Base-by-base conservation (phyloP, 2,888 invertebrate genomes). In the Adela reaumurella region DNA sequence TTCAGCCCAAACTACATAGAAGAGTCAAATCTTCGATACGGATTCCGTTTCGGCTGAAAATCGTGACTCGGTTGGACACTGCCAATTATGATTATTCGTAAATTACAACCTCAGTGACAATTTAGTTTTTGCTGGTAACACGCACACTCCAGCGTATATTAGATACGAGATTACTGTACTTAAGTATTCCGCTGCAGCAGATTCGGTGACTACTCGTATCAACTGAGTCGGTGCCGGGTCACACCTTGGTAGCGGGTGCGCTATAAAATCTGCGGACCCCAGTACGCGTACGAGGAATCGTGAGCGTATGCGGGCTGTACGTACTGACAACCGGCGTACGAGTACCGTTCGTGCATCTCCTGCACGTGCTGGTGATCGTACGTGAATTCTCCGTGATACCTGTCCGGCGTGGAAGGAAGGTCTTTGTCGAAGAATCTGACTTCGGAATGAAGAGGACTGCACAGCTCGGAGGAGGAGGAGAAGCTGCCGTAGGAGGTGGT, bases 401-500 rank as follows among this genome's bases (percentile, higher is more conserved):
- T n/a, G 43, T 45, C 35, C 43, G 47, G n/a, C 46, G 53, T 8
- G 46, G 50, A 42, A 48, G 50, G 35, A 3, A 35, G 14, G 35
- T 35, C 35, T 24, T 24, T 24, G 44, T 51, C 49, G 45, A 52
- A 54, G 45, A 51, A 47, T 19, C 50, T 49, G 41, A 45, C 50
- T 35, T 54, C 51, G 17, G 49, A 46, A 46, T 52, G 49, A 5
- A 50, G 45, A 4, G 51, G 51, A 46, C 54, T 46, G 51, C 49
- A 43, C 43, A 50, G 16, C 20, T 53, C 48, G n/a, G 50, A 48
- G 17, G 43, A 19, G 16, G 50, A 50, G 1, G 50, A 50, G 24
- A 48, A 47, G 28, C 50, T 45, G 24, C 50, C 48, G 43, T 46
- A 48, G 14, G 44, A 45, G 16, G 45, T 29, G 24, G 24, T 6